Base-by-base conservation (phyloP, 2,888 invertebrate genomes). In the Hydraecia micacea region DNA sequence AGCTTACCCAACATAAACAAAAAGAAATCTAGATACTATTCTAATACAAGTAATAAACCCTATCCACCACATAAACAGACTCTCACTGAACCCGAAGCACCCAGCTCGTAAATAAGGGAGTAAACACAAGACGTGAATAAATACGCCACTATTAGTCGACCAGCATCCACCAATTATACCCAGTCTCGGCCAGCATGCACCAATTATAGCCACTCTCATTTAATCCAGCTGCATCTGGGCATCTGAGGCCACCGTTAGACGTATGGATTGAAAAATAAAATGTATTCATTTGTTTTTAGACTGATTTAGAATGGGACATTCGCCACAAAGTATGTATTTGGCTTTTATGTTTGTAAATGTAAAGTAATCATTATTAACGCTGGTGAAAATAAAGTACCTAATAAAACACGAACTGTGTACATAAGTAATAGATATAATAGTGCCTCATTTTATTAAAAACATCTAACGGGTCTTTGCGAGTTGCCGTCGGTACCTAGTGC, bases 191-290 rank as follows among this genome's bases (percentile, higher is more conserved):
- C 60, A 74, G 73, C 60, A 36, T 67, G 52, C 60, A 91, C 93
- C 93, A 94, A 93, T 94, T 93, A 93, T 91, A 92, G 90, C 92
- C 91, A 90, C 87, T 90, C 93, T 91, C 89, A 90, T 92, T 91
- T 93, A 91, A 92, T 92, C 91, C 87, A 89, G 89, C 88, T 90
- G 84, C 94, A 94, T 93, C 93, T 94, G 93, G 86, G 86, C 93
- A 94, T 93, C 93, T 94, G 93, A 86, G 90, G 73, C 88, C 86
- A 80, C 66, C 58, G 63, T 80, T 77, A 73, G 76, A 73, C 62
- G 69, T 75, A 84, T 80, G 73, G 80, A 84, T 86, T 83, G 87
- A 87, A 87, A 89, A 88, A 89, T 80, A 81, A 80, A 75, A 72
- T 73, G 73, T 79, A 32, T 70, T 80, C 76, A 69, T 79, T 72